These are phyloP conservation scores for Radopholus similis DNA, from an alignment of 1,140 invertebrate genomes.

Conservation along the genomic window DNA sequence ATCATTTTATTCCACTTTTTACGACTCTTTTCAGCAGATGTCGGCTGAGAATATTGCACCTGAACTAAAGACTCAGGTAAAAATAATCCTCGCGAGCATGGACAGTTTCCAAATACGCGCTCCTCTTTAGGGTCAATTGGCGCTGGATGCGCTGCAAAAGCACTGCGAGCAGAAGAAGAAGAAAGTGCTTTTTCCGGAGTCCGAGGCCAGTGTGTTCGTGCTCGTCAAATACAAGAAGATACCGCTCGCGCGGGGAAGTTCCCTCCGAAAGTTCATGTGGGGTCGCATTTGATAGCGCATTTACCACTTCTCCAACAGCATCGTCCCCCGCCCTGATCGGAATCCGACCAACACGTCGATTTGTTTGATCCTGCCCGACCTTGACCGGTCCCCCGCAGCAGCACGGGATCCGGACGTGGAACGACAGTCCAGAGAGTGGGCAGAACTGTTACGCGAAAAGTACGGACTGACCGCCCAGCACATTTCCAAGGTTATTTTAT, in stretches of 20 bases:
- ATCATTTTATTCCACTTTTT: too few species aligned
- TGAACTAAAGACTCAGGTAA: slow-evolving; percentile 3
- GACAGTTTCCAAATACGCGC: not conserved
- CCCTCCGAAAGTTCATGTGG: slow-evolving; percentile 30
- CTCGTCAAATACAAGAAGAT: slow-evolving; percentile 29
- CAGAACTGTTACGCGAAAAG: slow-evolving; percentile 36
- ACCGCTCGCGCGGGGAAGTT: not conserved
- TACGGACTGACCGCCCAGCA: slow-evolving; percentile 30
- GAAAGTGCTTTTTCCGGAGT: slow-evolving; percentile 33
- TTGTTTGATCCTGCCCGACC: slow-evolving; percentile 43
- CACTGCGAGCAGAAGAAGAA: slow-evolving; percentile 13
- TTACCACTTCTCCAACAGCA: slow-evolving; percentile 23
- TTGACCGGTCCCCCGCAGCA: slow-evolving; percentile 31
- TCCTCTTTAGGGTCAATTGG: slow-evolving; percentile 21
- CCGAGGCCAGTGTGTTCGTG: slow-evolving; percentile 6
- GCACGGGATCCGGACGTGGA: slow-evolving; percentile 40
- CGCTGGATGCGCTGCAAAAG: slow-evolving; percentile 22
- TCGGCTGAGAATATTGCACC: not conserved
- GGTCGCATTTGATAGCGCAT: not conserved
- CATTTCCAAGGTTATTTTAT: slow-evolving; percentile 31
- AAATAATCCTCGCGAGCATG: not conserved
- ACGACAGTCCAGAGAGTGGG: slow-evolving; percentile 36
- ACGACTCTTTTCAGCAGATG: too few species aligned
- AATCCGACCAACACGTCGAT: slow-evolving; percentile 32
- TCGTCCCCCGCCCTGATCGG: slow-evolving; percentile 30